These are phyloP conservation scores for Sebastes glaucus DNA, from an alignment of 2,797 vertebrate genomes.

Conservation along the genomic window DNA sequence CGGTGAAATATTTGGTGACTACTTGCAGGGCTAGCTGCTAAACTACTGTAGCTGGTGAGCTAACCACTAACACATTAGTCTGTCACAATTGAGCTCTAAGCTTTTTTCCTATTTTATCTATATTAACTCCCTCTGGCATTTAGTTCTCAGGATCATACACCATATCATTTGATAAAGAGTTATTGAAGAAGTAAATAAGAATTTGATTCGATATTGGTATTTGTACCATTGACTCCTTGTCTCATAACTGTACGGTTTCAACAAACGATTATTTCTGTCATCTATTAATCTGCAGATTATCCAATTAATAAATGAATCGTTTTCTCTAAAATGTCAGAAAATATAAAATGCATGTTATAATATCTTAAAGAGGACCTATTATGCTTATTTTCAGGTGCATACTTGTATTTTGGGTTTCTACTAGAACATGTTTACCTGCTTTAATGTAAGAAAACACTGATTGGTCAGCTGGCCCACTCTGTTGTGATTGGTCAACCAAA, in stretches of 20 bases:
- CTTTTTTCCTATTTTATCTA: not conserved
- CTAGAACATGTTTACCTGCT: too few species aligned
- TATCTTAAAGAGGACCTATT: not conserved
- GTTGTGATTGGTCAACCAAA: too few species aligned
- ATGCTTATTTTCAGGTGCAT: too few species aligned
- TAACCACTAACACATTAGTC: not conserved
- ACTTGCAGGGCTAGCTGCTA: not conserved
- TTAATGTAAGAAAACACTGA: too few species aligned
- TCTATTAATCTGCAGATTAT: not conserved
- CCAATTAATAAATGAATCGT: rapidly evolving
- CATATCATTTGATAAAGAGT: not conserved
- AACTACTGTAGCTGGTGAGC: not conserved
- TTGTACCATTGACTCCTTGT: not conserved
- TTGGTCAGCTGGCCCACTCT: too few species aligned
- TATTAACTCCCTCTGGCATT: not conserved
- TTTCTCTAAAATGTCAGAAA: not conserved
- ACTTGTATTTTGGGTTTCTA: too few species aligned
- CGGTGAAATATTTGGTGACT: not conserved
- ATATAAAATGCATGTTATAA: not conserved
- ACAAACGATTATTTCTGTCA: not conserved
- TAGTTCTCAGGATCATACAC: not conserved
- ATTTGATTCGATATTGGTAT: not conserved
- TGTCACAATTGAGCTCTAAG: not conserved
- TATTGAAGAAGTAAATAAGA: not conserved
- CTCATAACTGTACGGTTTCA: not conserved